Base-by-base conservation (phyloP, 2,113 vertebrate species). In the Cyprinus carpio region DNA sequence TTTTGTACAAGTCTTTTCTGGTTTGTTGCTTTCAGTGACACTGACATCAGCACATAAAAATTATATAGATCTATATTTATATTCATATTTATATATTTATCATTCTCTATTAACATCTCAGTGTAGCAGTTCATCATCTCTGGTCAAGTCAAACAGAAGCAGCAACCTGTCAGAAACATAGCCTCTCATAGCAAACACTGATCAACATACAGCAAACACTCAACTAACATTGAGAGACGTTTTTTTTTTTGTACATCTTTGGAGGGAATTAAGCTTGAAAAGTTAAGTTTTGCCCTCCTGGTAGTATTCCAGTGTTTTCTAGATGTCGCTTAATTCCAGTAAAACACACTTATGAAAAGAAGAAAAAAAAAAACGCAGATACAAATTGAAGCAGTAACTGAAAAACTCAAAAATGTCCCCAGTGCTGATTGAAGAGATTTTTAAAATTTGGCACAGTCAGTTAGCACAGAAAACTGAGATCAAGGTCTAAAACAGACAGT, bases 31-130 rank as follows among this genome's bases (percentile, higher is more conserved):
- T 94, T 94, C 92, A 91, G 91, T 94, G 93, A 95, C 94, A 95
- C 89, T 88, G 91, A 95, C 92, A 95, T 94, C 92, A 93, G 93
- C 94, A 95, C 95, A 95, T 95, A 95, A 95, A 95, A 95, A 95
- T 94, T 91, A 94, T 94, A 94, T 93, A 90, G 89, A 91, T 94
- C 93, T 94, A 91, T 93, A 87, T 93, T 90, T 94, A 93, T 90
- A 90, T 90, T 92, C 93, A 91, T 93, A 87, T 93, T 90, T 94
- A 93, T 90, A 90, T 90, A 85, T 89, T 82, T 86, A 93, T 93
- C 91, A 94, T 94, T 94, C 92, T 94, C 93, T 95, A 93, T 95
- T 91, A 94, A 94, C 93, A 94, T 90, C 92, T 93, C 89, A 91
- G 91, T 92, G 92, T 93, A 93, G 91, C 91, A 91, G 90, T 91